These are phyloP conservation scores for Brachystomella parvula DNA, from an alignment of 1,140 invertebrate genomes.

Conservation along the genomic window DNA sequence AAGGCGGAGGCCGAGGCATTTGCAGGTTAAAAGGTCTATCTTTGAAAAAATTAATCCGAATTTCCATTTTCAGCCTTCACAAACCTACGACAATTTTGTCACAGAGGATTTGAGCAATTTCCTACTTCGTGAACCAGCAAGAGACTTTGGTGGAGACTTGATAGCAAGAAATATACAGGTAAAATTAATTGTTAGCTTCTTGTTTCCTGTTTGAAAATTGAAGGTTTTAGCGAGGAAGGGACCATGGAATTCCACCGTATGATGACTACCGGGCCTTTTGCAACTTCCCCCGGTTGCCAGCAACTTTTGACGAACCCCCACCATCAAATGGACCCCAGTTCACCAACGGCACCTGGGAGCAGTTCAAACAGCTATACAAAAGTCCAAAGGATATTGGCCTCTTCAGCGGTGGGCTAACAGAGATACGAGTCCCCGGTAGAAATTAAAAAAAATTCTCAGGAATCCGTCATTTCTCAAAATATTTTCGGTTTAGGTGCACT, in stretches of 20 bases:
- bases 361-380: constrained; percentile 31
- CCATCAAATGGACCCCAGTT: neutral
- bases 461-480: too few species aligned
- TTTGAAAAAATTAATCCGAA: constrained; percentile 75
- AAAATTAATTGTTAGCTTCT: too few species aligned
- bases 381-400: constrained; percentile 47
- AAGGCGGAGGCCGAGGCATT: constrained; percentile 6
- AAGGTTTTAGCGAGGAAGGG: constrained; percentile 57
- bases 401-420: constrained; percentile 50
- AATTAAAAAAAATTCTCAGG: too few species aligned
- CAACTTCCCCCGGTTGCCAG: constrained; percentile 42
- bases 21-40: too few species aligned
- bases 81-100: constrained; percentile 32
- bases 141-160: constrained; percentile 34
- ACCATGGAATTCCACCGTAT: constrained; percentile 56
- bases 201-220: too few species aligned
- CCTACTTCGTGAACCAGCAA: constrained; percentile 17
- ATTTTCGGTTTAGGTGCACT: too few species aligned
- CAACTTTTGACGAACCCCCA: neutral
- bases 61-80: constrained; percentile 53
- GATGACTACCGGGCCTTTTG: constrained; percentile 50
- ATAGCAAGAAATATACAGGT: constrained; percentile 33
- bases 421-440: too few species aligned
- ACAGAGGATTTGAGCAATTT: constrained; percentile 35
- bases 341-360: neutral